A percentile compares a stretch with the other conserved stretches of the same genome.
Evolutionary conservation across 1,140 invertebrate genomes (phyloP).

Genomic region (Cyphomyrmex costatus): DNA sequence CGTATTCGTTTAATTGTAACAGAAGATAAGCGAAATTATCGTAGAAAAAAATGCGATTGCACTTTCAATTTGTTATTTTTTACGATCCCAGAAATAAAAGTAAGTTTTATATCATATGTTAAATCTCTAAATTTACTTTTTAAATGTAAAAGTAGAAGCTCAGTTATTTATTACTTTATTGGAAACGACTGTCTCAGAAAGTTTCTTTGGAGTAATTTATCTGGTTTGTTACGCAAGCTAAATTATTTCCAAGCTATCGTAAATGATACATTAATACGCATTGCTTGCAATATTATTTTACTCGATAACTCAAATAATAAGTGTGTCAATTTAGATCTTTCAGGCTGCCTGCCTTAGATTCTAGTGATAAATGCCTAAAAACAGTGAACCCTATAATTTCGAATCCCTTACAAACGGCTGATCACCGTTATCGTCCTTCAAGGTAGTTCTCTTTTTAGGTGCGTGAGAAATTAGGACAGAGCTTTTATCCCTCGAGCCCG

Average conservation of each 20-base stretch:
- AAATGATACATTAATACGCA: not conserved
- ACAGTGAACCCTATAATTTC: conserved; percentile 60
- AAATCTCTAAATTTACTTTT: conserved; percentile 4
- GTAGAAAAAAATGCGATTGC: not conserved
- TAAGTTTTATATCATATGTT: not conserved
- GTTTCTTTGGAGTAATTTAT: conserved; percentile 6
- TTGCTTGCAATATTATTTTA: not conserved
- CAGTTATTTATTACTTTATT: conserved; percentile 1
- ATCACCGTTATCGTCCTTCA: conserved; percentile 38
- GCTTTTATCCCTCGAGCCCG: conserved; percentile 31
- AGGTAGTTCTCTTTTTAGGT: not conserved
- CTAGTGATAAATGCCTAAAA: conserved; percentile 60
- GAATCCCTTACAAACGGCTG: conserved; percentile 32
- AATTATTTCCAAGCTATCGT: not conserved
- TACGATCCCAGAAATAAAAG: no score
- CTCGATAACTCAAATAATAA: not conserved
- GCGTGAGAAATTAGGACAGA: conserved; percentile 57
- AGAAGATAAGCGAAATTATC: conserved; percentile 18
- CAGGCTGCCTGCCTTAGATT: not conserved
- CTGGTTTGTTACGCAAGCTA: not conserved
- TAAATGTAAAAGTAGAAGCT: conserved; percentile 2
- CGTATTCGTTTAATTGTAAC: conserved; percentile 1
- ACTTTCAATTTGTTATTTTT: not conserved
- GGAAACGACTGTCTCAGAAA: not conserved
- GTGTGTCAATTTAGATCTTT: conserved; percentile 29